phyloP scores from a whole-genome alignment of 2,113 vertebrate genomes.

The Phyllostomus hastatus region DNA sequence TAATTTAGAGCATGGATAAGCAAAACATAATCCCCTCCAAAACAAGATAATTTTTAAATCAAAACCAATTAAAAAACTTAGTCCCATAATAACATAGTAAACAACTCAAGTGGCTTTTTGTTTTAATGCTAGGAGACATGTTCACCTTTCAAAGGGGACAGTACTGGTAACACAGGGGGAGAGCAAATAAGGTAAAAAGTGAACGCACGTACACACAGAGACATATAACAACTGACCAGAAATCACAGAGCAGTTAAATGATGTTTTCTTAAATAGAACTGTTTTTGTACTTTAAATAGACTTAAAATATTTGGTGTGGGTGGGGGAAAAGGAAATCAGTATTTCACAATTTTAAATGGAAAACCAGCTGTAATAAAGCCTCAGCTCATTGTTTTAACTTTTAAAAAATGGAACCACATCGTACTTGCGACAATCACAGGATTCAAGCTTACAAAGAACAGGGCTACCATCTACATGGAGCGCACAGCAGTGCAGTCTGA shows the following conservation, averaged over 20 bases:
- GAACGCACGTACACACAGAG: constrained; percentile 52
- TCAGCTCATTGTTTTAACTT: constrained; percentile 62
- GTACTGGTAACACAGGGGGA: constrained; percentile 51
- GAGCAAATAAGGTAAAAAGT: constrained; percentile 53
- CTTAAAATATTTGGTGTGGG: constrained; percentile 75
- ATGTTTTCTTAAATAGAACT: constrained; percentile 70
- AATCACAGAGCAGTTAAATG: constrained; percentile 68
- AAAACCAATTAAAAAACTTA: constrained; percentile 40
- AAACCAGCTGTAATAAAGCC: constrained; percentile 76
- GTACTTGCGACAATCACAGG: constrained; percentile 53
- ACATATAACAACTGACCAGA: constrained; percentile 54
- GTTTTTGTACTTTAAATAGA: constrained; percentile 69
- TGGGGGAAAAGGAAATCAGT: constrained; percentile 62
- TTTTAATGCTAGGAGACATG: constrained; percentile 71
- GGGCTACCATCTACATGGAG: constrained; percentile 48
- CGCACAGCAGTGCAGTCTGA: constrained; percentile 47
- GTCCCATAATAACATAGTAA: constrained; percentile 49
- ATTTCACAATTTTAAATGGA: constrained; percentile 82
- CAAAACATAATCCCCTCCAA: not conserved
- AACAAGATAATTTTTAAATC: not conserved
- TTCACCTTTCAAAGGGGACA: constrained; percentile 51
- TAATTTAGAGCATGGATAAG: not conserved
- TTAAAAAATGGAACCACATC: constrained; percentile 27
- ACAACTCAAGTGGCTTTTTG: constrained; percentile 62
- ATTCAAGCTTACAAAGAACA: constrained; percentile 73